These are phyloP conservation scores for Takifugu flavidus DNA, from an alignment of 2,113 vertebrate species.

Conservation along the genomic window DNA sequence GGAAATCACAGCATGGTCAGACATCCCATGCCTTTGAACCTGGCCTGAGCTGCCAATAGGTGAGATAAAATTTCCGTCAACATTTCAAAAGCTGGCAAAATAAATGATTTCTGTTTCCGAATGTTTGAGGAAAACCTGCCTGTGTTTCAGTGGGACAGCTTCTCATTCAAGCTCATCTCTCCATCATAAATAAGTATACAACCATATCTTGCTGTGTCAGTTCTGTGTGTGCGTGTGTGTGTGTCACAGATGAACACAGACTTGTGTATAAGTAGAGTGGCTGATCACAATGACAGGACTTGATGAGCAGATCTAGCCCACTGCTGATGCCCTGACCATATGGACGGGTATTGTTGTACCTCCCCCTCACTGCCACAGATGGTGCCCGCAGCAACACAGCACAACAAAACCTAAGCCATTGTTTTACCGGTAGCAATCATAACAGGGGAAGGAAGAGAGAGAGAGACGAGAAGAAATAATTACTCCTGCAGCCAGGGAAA, in stretches of 20 bases:
- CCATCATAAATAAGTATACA: slow-evolving; percentile 49
- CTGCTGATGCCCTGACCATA: slow-evolving; percentile 76
- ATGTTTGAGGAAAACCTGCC: slow-evolving; percentile 7
- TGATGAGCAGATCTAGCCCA: slow-evolving; percentile 71
- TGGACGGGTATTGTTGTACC: slow-evolving; percentile 75
- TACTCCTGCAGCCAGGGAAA: slow-evolving; percentile 62
- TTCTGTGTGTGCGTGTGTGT: slow-evolving; percentile 15
- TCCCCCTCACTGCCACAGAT: slow-evolving; percentile 76
- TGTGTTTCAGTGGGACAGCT: slow-evolving; percentile 17
- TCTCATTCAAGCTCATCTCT: slow-evolving; percentile 45
- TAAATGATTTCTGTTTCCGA: slow-evolving; percentile 4
- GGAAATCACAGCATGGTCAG: slow-evolving; percentile 4
- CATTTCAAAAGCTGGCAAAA: neutral
- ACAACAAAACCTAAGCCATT: slow-evolving; percentile 71
- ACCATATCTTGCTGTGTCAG: slow-evolving; percentile 50
- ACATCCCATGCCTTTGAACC: neutral
- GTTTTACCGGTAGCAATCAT: slow-evolving; percentile 72
- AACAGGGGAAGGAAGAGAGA: slow-evolving; percentile 63
- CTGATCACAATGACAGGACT: slow-evolving; percentile 73
- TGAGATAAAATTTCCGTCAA: neutral
- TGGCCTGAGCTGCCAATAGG: neutral
- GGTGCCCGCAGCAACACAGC: slow-evolving; percentile 70
- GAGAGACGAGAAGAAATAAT: slow-evolving; percentile 66
- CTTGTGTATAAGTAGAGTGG: slow-evolving; percentile 56
- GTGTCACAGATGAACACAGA: slow-evolving; percentile 64